Evolutionary conservation across 2,888 invertebrate genomes (phyloP), one percentile per base, ranked within the genome.

Genomic region (Cephus pygmeus): DNA sequence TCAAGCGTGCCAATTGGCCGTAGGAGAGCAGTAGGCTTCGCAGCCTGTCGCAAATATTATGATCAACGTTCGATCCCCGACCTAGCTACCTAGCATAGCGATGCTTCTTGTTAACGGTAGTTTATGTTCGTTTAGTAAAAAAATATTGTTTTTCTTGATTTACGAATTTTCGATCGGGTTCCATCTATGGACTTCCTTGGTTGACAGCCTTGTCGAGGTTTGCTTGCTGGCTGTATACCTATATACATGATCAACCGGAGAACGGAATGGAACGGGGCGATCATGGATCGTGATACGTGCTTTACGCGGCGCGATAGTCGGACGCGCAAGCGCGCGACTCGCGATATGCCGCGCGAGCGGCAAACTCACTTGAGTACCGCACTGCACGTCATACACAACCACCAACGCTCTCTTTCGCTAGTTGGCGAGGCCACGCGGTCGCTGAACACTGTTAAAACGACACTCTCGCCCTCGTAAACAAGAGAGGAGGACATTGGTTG

Each of bases 331-430:
- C 91, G 91, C 87, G 85, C 84, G 87, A 84, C 86, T 85, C 89
- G 88, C 90, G 90, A 88, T 88, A 88, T 87, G 87, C 86, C 88
- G 85, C 56, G 56, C 86, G 88, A 87, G 90, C 88, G 89, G 87
- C 85, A 88, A 89, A 89, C 89, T 90, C 90, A 91, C 90, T 91
- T 91, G 91, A 90, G 90, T 89, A 89, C 89, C 89, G 90, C 88
- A 90, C 90, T 87, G 91, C 91, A 90, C 88, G 90, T 88, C 87
- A 90, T 88, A 90, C 90, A 89, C 90, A 90, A 89, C 88, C 87
- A 88, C 85, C 86, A 86, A 86, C 85, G 86, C 85, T 88, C 86
- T 83, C 85, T 85, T 79, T 35, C 31, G 84, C 86, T 83, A 87
- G 82, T 84, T 81, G 85, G 84, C 88, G 87, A 82, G 81, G 83